Base-by-base conservation (phyloP, 2,797 vertebrate genomes). In the Varecia variegata region DNA sequence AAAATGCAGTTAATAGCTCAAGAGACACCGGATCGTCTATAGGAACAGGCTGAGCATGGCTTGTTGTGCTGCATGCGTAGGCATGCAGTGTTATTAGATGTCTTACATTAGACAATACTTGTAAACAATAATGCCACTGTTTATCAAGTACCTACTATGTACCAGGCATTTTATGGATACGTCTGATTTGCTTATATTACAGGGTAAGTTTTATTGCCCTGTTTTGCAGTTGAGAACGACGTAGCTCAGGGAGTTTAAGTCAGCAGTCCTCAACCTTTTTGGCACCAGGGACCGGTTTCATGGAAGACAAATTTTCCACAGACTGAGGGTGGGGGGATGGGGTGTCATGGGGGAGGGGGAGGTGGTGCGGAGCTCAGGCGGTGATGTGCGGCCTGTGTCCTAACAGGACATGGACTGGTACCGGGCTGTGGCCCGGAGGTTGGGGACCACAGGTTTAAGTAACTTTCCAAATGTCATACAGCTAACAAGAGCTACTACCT, bases 41-140 rank as follows among this genome's bases (percentile, higher is more conserved):
- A 96, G 83, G 93, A 93, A 95, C 8, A 74, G 93, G 76, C 76
- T 79, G 93, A 90, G 79, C 70, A 62, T 70, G 50, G 65, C 62
- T 73, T 89, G 8, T 40, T 96, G 79, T 79, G 83, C 89, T 52
- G 38, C 10, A 20, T 30, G 70, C 40, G 47, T 32, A 15, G 40
- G 12, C 73, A 81, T 92, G 86, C 43, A 54, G 30, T 43, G 43
- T 52, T 79, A 58, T 45, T 68, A 70, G 4, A 47, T 89, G 65
- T 71, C 80, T 96, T 77, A n/a, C 30, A 47, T 35, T 43, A 96
- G 71, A 83, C 71, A 82, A 82, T 67, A 81, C 67, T 38, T 80
- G 62, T 67, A 85, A 94, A 90, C 43, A 91, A 73, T 52, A 92
- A 84, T 71, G 38, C 60, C 73, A 62, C 30, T 14, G 0, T 83